Evolutionary conservation across 2,888 invertebrate genomes (phyloP).

Genomic region (Hoplodrina ambigua): DNA sequence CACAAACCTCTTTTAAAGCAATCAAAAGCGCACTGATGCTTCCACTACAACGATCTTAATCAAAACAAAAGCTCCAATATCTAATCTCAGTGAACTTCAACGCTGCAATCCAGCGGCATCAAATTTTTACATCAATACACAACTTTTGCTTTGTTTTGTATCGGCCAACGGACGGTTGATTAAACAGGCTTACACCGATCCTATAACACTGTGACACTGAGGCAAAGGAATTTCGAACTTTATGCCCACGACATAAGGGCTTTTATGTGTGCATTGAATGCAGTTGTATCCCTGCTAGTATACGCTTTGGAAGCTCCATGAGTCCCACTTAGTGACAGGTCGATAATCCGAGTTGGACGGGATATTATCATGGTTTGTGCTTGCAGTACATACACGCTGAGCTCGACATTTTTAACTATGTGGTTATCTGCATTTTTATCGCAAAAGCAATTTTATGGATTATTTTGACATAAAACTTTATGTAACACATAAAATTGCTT

Average conservation of each 20-base stretch:
- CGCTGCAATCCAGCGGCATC: conserved; percentile 21
- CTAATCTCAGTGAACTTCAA: conserved; percentile 36
- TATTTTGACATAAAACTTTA: neutral
- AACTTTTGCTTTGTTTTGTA: conserved; percentile 60
- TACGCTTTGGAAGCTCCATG: conserved; percentile 63
- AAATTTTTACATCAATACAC: conserved; percentile 57
- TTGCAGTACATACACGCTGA: conserved; percentile 14
- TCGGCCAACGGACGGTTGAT: conserved; percentile 56
- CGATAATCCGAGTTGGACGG: conserved; percentile 61
- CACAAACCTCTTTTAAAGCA: neutral
- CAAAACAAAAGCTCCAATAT: conserved; percentile 12
- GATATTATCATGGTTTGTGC: conserved; percentile 60
- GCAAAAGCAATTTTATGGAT: neutral
- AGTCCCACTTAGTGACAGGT: conserved; percentile 68
- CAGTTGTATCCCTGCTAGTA: conserved; percentile 29
- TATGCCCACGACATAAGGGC: conserved; percentile 21
- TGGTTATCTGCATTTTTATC: conserved; percentile 8
- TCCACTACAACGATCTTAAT: conserved; percentile 4
- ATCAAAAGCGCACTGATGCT: neutral
- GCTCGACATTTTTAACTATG: conserved; percentile 22
- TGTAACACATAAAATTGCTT: too few relatives aligned
- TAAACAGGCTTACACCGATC: conserved; percentile 60
- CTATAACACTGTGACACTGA: conserved; percentile 12
- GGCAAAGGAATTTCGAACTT: conserved; percentile 17
- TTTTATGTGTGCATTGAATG: neutral